Conservation (phyloP, 2,888 invertebrate species). For the Hemistola chrysoprasaria region DNA sequence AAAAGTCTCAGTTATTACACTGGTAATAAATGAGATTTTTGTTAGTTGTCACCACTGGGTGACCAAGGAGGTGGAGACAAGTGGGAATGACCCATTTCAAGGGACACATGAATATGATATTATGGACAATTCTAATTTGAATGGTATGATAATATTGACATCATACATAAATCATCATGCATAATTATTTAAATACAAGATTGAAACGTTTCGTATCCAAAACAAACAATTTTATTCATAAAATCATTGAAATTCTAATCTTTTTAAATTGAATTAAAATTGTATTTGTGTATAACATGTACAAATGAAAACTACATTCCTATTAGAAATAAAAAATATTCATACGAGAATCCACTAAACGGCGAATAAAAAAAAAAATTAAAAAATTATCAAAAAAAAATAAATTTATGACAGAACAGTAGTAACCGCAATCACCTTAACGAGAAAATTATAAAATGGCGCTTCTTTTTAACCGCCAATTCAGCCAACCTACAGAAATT, state of each 20-base stretch:
- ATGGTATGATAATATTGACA: conserved; percentile 10
- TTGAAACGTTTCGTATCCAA: conserved; percentile 1
- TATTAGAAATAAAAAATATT: too few relatives aligned
- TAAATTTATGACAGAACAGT: conserved; percentile 12
- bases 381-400: conserved; percentile 14
- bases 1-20: too few relatives aligned
- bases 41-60: too few relatives aligned
- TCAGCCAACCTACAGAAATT: conserved; percentile 31
- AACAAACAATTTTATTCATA: neutral
- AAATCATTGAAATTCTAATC: too few relatives aligned
- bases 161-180: conserved; percentile 10
- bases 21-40: too few relatives aligned
- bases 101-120: conserved; percentile 4
- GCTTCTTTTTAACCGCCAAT: conserved; percentile 22
- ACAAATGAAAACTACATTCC: too few relatives aligned
- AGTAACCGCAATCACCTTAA: conserved; percentile 25
- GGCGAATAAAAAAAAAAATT: conserved; percentile 9
- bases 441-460: conserved; percentile 21
- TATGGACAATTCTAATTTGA: conserved; percentile 6
- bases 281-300: too few relatives aligned
- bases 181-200: conserved; percentile 1
- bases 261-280: too few relatives aligned
- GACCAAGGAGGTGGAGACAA: too few relatives aligned
- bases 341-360: too few relatives aligned
- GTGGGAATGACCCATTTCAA: too few relatives aligned